A percentile compares a stretch with the other conserved stretches of the same genome.
These are phyloP conservation scores for Lydus trimaculatus DNA, from an alignment of 2,888 invertebrate genomes.

Conservation along the genomic window DNA sequence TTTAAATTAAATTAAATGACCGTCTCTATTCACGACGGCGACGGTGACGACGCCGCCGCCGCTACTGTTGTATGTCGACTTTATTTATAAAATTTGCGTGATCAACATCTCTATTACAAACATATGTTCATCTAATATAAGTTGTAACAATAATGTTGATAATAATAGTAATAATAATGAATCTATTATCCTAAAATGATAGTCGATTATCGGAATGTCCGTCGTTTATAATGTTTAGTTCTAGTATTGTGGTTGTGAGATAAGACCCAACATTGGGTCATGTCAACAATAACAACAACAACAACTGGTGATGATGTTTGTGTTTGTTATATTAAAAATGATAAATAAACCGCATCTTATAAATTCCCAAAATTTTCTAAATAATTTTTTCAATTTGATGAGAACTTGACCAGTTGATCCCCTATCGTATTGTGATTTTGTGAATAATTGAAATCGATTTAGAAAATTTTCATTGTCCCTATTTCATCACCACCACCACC, in stretches of 20 bases:
- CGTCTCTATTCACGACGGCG: background rate
- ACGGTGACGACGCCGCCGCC: background rate
- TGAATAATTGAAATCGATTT: background rate
- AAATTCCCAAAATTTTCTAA: too few species aligned
- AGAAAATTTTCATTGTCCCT: constrained; percentile 3
- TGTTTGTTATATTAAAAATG: background rate
- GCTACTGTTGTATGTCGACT: background rate
- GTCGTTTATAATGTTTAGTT: background rate
- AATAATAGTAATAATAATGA: background rate
- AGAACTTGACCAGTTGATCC: too few species aligned
- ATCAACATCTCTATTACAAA: background rate
- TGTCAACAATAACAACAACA: background rate
- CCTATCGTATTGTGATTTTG: too few species aligned
- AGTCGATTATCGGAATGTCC: background rate
- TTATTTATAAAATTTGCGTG: background rate
- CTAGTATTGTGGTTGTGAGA: background rate
- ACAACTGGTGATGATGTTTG: background rate
- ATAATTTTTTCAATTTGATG: too few species aligned
- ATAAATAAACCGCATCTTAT: background rate
- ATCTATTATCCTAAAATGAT: background rate
- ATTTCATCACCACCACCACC: constrained; percentile 1
- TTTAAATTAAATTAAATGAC: constrained; percentile 2
- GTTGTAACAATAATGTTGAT: too few species aligned
- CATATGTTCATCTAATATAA: background rate
- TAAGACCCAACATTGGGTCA: background rate